phyloP scores from a whole-genome alignment of 1,140 invertebrate genomes.

The Hydropsyche tenuis region DNA sequence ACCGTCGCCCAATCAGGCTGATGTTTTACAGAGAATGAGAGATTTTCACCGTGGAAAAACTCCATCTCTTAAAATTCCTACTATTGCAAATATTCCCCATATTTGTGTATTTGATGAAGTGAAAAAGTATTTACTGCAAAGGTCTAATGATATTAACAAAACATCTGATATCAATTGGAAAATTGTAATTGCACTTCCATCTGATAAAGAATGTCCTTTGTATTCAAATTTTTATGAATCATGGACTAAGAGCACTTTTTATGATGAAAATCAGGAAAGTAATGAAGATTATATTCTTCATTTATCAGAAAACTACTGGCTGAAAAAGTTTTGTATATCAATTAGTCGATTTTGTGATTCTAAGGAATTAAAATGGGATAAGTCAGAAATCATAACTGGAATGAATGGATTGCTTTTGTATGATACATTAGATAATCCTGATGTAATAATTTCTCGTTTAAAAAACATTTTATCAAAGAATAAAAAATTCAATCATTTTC shows the following conservation, averaged over 20 bases:
- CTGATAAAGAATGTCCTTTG: constrained; percentile 55
- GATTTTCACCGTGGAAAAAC: constrained; percentile 60
- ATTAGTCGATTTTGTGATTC: constrained; percentile 53
- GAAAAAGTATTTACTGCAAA: constrained; percentile 58
- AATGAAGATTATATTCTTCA: constrained; percentile 55
- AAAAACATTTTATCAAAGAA: constrained; percentile 58
- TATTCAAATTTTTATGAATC: constrained; percentile 54
- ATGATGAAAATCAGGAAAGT: constrained; percentile 53
- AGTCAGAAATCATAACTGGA: constrained; percentile 50
- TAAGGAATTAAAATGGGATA: constrained; percentile 47
- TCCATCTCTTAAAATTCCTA: constrained; percentile 55
- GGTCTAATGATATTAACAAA: constrained; percentile 57
- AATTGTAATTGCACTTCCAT: constrained; percentile 67
- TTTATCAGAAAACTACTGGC: constrained; percentile 59
- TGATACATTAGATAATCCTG: constrained; percentile 51
- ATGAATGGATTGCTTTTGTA: constrained; percentile 59
- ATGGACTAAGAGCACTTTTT: constrained; percentile 57
- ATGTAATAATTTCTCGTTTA: constrained; percentile 47
- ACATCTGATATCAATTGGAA: constrained; percentile 71
- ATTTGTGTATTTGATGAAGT: constrained; percentile 62
- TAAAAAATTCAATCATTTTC: constrained; percentile 56
- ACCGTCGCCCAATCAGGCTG: constrained; percentile 60
- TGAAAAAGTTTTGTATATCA: constrained; percentile 59
- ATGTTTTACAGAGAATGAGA: constrained; percentile 65
- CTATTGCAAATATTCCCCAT: constrained; percentile 54